Conservation (phyloP, 92 coral and sea anemone genomes). For the Phenganax stokvisi region DNA sequence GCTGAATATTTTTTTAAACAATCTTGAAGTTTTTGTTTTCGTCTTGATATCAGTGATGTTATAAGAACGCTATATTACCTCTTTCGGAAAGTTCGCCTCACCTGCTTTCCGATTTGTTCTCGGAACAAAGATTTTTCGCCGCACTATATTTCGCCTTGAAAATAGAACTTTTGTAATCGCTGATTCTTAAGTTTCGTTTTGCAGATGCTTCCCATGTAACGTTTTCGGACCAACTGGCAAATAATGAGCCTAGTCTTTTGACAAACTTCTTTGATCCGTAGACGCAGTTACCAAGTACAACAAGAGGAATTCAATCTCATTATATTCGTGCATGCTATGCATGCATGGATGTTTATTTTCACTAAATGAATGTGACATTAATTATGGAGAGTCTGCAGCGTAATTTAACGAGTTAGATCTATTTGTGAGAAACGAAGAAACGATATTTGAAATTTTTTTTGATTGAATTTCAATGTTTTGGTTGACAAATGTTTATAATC, state of each 20-base stretch:
- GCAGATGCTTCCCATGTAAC: background rate
- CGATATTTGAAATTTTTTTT: slow-evolving; percentile 4
- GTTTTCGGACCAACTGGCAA: background rate
- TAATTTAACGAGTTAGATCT: slow-evolving; percentile 35
- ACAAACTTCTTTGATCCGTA: background rate
- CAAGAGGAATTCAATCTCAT: slow-evolving; percentile 32
- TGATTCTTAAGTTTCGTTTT: background rate
- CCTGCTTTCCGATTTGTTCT: no score
- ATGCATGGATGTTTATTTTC: slow-evolving; percentile 28
- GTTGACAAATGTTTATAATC: background rate
- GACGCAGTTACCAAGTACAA: slow-evolving; percentile 26
- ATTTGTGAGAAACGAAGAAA: slow-evolving; percentile 31
- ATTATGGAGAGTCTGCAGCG: slow-evolving; percentile 21
- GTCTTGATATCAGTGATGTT: no score
- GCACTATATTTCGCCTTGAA: no score
- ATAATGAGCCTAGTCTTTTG: background rate
- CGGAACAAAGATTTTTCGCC: no score
- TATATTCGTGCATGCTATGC: background rate
- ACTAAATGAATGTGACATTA: slow-evolving; percentile 41
- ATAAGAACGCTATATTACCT: no score
- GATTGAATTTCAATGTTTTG: background rate
- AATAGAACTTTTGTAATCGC: no score
- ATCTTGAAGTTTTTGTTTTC: no score
- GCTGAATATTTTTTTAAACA: no score
- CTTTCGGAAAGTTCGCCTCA: no score